Base-by-base conservation (phyloP, 2,888 invertebrate species). In the Stenodema calcarata region DNA sequence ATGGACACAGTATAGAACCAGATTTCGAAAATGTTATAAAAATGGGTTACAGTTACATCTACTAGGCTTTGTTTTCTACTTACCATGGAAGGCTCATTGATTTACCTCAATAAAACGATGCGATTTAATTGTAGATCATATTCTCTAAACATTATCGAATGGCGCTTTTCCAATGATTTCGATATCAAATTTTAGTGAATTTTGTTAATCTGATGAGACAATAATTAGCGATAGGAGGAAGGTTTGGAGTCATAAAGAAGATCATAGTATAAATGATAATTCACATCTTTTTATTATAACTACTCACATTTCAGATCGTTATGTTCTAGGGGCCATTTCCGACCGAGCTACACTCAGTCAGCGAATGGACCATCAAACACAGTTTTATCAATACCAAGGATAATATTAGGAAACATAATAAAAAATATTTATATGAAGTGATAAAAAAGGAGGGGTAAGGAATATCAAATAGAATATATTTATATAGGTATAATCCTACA, bases 251-350 rank as follows among this genome's bases (percentile, higher is more conserved):
- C 23, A 62, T 91, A 91, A 91, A 90, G 91, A 90, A 91, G 90
- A 89, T 89, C 89, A 89, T 89, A 89, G 89, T 89, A 90, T 89
- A 90, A 89, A 89, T 90, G 89, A 90, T 89, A 89, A 89, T 91
- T 91, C 91, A 91, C 91, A 91, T 91, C 90, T 90, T 91, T 91
- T 90, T 82, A 82, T 82, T 82, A 82, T 91, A 85, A 85, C 85
- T 85, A 85, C 76, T 84, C 85, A 85, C 76, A 85, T 76, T 76
- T 85, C 76, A 76, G 76, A 85, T 85, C 54, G 85, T 82, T 82
- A 82, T 41, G 82, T 82, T 82, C 23, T 69, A 69, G 82, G 82
- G 85, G 54, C 75, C 85, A 75, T 41, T 41, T 16, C 18, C 30
- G 54, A 47, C 76, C 78, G 85, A 85, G 85, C 85, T 85, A 30